A percentile compares a stretch with the other conserved stretches of the same genome.
phyloP scores from a whole-genome alignment of 2,113 vertebrate genomes.

The Poeciliopsis turrubarensis region DNA sequence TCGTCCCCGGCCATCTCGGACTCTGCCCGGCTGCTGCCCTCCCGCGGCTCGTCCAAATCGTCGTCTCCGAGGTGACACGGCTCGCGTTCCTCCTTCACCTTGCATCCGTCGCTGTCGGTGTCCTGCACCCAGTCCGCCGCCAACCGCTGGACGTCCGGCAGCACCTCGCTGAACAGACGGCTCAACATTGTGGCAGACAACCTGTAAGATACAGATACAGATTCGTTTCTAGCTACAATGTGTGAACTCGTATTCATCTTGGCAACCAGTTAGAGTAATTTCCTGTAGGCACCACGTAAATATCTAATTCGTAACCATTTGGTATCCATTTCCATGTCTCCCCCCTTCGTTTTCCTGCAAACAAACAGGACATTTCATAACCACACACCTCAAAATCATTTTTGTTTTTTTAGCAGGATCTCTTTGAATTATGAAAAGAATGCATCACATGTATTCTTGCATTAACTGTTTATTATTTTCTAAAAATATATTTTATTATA shows the following conservation, averaged over 20 bases:
- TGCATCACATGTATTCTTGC: no score
- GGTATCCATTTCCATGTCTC: background rate
- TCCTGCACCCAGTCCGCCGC: slow-evolving; percentile 91
- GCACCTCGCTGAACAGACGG: slow-evolving; percentile 96
- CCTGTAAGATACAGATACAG: slow-evolving; percentile 44
- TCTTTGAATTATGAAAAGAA: no score
- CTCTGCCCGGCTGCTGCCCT: slow-evolving; percentile 76
- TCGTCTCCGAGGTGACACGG: slow-evolving; percentile 81
- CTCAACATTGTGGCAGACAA: slow-evolving; percentile 90
- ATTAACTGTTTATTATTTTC: no score
- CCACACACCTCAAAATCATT: no score
- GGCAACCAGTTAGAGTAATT: background rate
- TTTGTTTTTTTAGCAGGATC: no score
- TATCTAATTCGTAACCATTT: background rate
- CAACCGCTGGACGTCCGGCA: slow-evolving; percentile 95
- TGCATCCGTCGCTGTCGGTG: slow-evolving; percentile 82
- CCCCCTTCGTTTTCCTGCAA: background rate
- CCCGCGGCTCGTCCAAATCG: slow-evolving; percentile 83
- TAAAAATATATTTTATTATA: no score
- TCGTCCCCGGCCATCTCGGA: slow-evolving; percentile 79
- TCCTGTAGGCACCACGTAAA: background rate
- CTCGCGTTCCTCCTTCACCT: slow-evolving; percentile 71
- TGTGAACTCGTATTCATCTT: background rate
- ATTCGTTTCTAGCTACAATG: background rate
- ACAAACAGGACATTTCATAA: background rate